Evolutionary conservation across 2,888 invertebrate genomes (phyloP).

Genomic region (Trachelus stipa): DNA sequence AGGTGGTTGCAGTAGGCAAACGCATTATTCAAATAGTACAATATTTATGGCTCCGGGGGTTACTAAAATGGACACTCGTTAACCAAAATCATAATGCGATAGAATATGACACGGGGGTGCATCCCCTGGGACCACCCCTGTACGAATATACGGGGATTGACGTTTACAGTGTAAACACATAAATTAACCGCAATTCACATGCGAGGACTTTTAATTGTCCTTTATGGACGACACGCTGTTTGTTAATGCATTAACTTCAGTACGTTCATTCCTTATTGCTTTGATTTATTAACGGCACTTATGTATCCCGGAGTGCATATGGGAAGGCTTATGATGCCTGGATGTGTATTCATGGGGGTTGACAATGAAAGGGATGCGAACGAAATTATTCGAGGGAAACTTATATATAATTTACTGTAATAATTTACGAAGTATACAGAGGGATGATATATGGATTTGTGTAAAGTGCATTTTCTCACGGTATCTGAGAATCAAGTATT

Average conservation of each 20-base stretch:
- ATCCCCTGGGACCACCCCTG: neutral
- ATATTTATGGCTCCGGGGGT: constrained; percentile 38
- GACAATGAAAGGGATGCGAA: constrained; percentile 11
- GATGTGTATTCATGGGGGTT: constrained; percentile 40
- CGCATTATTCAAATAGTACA: neutral
- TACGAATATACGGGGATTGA: constrained; percentile 20
- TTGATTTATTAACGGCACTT: constrained; percentile 24
- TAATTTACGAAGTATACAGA: neutral
- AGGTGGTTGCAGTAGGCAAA: neutral
- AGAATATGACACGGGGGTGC: neutral
- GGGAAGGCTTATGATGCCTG: constrained; percentile 37
- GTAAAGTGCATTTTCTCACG: neutral
- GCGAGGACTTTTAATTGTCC: constrained; percentile 44
- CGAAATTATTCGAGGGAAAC: neutral
- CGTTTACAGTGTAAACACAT: constrained; percentile 33
- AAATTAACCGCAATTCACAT: constrained; percentile 46
- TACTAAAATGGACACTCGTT: neutral
- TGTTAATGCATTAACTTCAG: constrained; percentile 50
- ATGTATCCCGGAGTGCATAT: constrained; percentile 40
- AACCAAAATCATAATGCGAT: neutral
- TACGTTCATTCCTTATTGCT: neutral
- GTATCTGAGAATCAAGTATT: neutral
- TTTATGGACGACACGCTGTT: constrained; percentile 45
- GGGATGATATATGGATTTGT: neutral
- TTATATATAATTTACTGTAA: neutral